A percentile compares a stretch with the other conserved stretches of the same genome.
Evolutionary conservation across 2,113 vertebrate species (phyloP).

Genomic region (Dromiciops gliroides): DNA sequence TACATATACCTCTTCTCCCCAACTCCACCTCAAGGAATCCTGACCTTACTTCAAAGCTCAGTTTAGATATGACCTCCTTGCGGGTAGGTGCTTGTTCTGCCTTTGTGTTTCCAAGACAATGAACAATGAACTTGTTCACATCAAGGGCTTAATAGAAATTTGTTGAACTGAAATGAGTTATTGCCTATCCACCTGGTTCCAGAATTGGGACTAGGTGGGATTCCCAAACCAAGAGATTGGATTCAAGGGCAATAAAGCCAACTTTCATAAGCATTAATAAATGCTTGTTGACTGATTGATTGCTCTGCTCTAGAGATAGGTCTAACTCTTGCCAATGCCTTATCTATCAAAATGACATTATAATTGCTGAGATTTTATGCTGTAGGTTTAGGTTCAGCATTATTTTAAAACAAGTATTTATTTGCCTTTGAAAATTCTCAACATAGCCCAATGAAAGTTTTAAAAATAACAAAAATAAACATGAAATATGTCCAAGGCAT

Average conservation of each 20-base stretch:
- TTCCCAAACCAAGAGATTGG: background rate
- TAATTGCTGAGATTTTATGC: background rate
- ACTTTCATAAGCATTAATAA: background rate
- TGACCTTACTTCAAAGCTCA: background rate
- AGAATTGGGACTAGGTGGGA: background rate
- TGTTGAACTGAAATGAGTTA: background rate
- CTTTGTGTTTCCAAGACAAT: background rate
- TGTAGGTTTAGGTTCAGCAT: slow-evolving; percentile 33
- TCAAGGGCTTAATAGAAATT: background rate
- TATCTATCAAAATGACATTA: slow-evolving; percentile 25
- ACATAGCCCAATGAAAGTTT: slow-evolving; percentile 2
- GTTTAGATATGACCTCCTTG: background rate
- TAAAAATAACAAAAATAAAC: slow-evolving; percentile 37
- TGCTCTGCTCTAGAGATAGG: background rate
- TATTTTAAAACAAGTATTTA: slow-evolving; percentile 34
- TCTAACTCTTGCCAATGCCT: slow-evolving; percentile 20
- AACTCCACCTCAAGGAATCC: no score
- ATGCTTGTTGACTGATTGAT: background rate
- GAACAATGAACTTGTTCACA: background rate
- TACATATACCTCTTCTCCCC: no score
- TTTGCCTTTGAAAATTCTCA: slow-evolving; percentile 13
- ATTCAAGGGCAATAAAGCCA: background rate
- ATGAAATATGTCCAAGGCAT: slow-evolving; percentile 32
- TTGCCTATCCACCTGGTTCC: background rate
- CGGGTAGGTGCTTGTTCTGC: background rate